Percentiles rank a stretch among this genome's conserved stretches.
Evolutionary conservation across 2,113 vertebrate species (phyloP).

Genomic region (Aix galericulata): DNA sequence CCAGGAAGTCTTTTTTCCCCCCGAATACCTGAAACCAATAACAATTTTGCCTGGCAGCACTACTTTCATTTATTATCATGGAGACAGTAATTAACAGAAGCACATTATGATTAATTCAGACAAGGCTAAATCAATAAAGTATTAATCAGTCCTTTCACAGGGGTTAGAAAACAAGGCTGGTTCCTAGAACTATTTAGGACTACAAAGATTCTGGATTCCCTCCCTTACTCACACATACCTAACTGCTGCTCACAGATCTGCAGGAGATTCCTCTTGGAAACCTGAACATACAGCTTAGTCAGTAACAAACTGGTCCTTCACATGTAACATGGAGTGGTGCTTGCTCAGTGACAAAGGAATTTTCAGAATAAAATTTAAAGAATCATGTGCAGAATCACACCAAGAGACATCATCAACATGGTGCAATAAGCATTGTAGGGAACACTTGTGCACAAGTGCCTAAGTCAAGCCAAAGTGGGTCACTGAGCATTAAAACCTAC

Average conservation of each 20-base stretch:
- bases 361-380: not conserved
- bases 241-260: not conserved
- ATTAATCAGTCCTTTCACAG: not conserved
- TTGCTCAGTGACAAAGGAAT: not conserved
- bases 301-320: not conserved
- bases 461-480: not conserved
- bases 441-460: not conserved
- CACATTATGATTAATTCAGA: not conserved
- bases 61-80: not conserved
- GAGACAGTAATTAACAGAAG: not conserved
- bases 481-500: not conserved
- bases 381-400: not conserved
- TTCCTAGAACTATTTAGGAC: not conserved
- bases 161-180: not conserved
- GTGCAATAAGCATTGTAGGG: not conserved
- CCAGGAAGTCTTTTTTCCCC: not conserved
- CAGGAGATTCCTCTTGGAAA: not conserved
- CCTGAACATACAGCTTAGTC: not conserved
- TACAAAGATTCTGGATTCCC: not conserved
- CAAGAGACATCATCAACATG: rapidly evolving
- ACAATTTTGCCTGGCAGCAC: not conserved
- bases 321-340: not conserved
- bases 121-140: not conserved
- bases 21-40: not conserved
- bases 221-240: not conserved